These are phyloP conservation scores for Halesus radiatus DNA, from an alignment of 1,140 invertebrate genomes.

Conservation along the genomic window DNA sequence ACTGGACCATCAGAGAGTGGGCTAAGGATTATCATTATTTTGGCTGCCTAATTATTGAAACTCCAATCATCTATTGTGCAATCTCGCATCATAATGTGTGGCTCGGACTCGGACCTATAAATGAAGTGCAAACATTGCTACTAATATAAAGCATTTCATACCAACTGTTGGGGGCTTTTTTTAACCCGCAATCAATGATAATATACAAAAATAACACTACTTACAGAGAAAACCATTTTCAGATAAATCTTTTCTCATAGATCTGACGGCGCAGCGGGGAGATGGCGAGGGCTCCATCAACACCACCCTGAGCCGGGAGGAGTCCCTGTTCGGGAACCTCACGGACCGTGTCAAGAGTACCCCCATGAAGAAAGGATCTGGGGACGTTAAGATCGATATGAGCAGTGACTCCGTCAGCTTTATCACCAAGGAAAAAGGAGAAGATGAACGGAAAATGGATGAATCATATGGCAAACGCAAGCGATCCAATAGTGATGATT, in stretches of 20 bases:
- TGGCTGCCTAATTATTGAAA: too few species aligned
- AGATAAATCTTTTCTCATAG: slow-evolving; percentile 56
- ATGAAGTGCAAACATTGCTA: too few species aligned
- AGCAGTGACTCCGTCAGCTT: slow-evolving; percentile 38
- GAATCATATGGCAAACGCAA: slow-evolving; percentile 44
- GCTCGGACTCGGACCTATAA: too few species aligned
- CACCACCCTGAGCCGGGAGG: slow-evolving; percentile 20
- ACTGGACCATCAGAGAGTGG: too few species aligned
- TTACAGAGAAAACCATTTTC: slow-evolving; percentile 37
- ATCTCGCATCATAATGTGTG: too few species aligned
- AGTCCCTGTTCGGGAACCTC: slow-evolving; percentile 43
- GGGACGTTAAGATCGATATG: slow-evolving; percentile 29
- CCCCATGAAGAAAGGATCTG: slow-evolving; percentile 28
- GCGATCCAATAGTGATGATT: slow-evolving; percentile 44
- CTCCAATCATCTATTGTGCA: too few species aligned
- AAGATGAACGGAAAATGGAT: neutral
- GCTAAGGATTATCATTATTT: too few species aligned
- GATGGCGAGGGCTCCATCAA: neutral
- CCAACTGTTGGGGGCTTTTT: too few species aligned
- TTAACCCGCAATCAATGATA: too few species aligned
- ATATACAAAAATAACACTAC: neutral
- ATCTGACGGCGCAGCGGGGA: slow-evolving; percentile 38
- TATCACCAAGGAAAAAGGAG: slow-evolving; percentile 47
- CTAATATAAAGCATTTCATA: too few species aligned
- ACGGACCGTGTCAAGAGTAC: slow-evolving; percentile 18